Evolutionary conservation across 2,113 vertebrate species (phyloP), one percentile per base, ranked within the genome.

Genomic region (Pseudolaguvia tuberculata): DNA sequence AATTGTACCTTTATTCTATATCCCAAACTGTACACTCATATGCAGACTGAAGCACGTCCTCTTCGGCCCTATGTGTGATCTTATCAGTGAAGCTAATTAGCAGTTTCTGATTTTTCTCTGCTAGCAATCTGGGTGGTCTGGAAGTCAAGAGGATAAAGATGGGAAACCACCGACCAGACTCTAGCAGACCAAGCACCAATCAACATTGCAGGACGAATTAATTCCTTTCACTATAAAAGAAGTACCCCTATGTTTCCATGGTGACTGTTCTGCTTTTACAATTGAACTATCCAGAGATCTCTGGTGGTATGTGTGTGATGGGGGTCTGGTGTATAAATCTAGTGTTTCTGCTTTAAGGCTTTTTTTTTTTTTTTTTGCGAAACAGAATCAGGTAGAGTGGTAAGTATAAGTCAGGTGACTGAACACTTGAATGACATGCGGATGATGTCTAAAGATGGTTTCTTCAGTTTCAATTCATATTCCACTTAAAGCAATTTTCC

Each of bases 31-130:
- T 21, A 27, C 13, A 11, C 7, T 31, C 5, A 15, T 42, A 74
- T 20, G 3, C 20, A 42, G 47, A 5, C 57, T 39, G 47, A 18
- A n/a, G 20, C 45, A 21, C 42, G 12, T 29, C 18, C 65, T 65
- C 35, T 61, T 4, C 7, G 65, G 35, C 13, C 13, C 66, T 17
- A 58, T 56, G 52, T 9, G 14, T 52, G 42, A 76, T 29, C 21
- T 50, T 50, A 57, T 77, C 76, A 74, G 56, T 1, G n/a, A 17
- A 9, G 31, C 58, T 75, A 82, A 80, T 72, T 69, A 82, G 73
- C 75, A 56, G 23, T 50, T 14, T n/a, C 63, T 65, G 66, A 69
- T 78, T 70, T 63, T 25, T 70, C 76, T 70, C 67, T n/a, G 59
- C 67, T 57, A 2, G 14, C 35, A 8, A 29, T 23, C 35, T 62